Percentiles rank a stretch among this genome's conserved stretches.
Conservation (phyloP, 2,113 vertebrate genomes). For the Pleuronectes platessa region DNA sequence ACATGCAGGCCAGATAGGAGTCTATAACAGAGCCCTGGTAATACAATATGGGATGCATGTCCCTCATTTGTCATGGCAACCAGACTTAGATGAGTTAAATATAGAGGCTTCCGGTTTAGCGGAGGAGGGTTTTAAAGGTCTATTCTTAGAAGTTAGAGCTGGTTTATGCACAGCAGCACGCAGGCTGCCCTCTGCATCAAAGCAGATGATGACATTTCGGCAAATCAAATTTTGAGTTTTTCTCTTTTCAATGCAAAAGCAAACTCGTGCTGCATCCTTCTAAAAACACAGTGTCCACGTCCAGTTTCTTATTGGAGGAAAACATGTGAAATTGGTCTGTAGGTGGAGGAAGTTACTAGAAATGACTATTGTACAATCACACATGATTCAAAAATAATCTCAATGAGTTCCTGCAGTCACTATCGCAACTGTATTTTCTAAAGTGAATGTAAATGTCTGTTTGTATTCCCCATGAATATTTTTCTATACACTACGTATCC, state of each 20-base stretch:
- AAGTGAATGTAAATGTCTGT: no score
- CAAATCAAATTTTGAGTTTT: neutral
- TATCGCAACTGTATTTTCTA: no score
- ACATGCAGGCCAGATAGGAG: slow-evolving; percentile 63
- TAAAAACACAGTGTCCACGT: slow-evolving; percentile 11
- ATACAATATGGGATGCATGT: slow-evolving; percentile 74
- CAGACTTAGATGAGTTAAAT: slow-evolving; percentile 78
- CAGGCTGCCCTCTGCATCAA: slow-evolving; percentile 44
- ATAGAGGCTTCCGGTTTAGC: slow-evolving; percentile 76
- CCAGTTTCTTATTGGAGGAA: slow-evolving; percentile 19
- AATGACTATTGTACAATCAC: neutral
- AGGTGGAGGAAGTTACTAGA: slow-evolving; percentile 27
- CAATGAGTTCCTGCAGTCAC: no score
- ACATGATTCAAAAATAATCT: no score
- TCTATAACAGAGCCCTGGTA: slow-evolving; percentile 63
- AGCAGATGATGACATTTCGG: slow-evolving; percentile 43
- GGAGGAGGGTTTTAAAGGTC: slow-evolving; percentile 70
- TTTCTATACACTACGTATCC: no score
- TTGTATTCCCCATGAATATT: no score
- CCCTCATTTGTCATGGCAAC: slow-evolving; percentile 77
- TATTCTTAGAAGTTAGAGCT: slow-evolving; percentile 76
- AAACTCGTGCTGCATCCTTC: slow-evolving; percentile 9
- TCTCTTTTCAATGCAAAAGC: slow-evolving; percentile 10
- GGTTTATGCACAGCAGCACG: slow-evolving; percentile 57
- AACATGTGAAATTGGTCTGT: slow-evolving; percentile 27